Base-by-base conservation (phyloP, 2,113 vertebrate genomes). In the Himantopus leucocephalus region DNA sequence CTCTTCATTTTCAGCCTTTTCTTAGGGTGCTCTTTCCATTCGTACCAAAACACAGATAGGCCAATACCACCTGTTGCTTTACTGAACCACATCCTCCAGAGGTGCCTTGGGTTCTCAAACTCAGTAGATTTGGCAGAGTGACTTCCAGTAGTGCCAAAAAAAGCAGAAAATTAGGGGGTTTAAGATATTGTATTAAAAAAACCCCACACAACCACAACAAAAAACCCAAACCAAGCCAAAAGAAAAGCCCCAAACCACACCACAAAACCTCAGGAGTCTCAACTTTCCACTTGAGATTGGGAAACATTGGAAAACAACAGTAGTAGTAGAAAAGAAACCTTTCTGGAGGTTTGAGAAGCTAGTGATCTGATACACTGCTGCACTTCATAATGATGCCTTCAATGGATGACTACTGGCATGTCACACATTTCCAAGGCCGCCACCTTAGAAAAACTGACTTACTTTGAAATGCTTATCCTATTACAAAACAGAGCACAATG, bases 151-250 rank as follows among this genome's bases (percentile, higher is more conserved):
- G 30, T 15, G 26, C 4, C 75, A 63, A 56, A 79, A 90, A n/a
- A 10, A 7, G 3, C 16, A 71, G 27, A 29, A 48, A 47, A n/a
- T 8, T 4, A 39, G 1, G 1, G 4, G 1, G 0, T 14, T 59
- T 47, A 62, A 66, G 43, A 60, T 2, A 56, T 3, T 0, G 0
- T 18, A 24, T 43, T 53, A 52, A 82, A 30, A 32, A n/a, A 7
- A 34, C 18, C 19, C 21, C 11, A n/a, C 2, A 10, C 26, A 23
- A 92, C 21, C 22, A 48, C 47, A 23, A n/a, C 26, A 29, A 20
- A 34, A 19, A 22, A 3, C 1, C 10, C 26, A 27, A 86, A 59
- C 12, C 8, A 24, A 50, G 13, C 12, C 11, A 23, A 23, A 22
- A 16, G 20, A 29, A 20, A 37, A 23, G 22, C 2, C 1, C 0